phyloP scores from a whole-genome alignment of 2,888 invertebrate genomes.

The Fragum fragum region DNA sequence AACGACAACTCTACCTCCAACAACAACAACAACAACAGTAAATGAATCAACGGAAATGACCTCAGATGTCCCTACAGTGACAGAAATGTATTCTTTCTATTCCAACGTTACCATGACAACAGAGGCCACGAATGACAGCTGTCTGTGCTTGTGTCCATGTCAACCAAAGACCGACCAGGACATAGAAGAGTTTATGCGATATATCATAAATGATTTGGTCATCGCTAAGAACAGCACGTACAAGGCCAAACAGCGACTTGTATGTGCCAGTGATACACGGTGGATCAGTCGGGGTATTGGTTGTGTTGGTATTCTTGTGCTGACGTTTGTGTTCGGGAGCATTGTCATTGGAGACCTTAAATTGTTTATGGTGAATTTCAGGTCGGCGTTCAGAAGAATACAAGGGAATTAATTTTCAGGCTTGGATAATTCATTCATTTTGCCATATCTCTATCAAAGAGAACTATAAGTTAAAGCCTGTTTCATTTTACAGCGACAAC shows the following conservation, averaged over 20 bases:
- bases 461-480: too few species aligned
- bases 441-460: too few species aligned
- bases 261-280: conserved; percentile 44
- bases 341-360: conserved; percentile 44
- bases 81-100: neutral
- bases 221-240: conserved; percentile 31
- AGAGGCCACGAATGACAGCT: neutral
- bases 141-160: conserved; percentile 32
- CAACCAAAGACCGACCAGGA: conserved; percentile 4
- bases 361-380: conserved; percentile 10
- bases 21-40: neutral
- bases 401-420: too few species aligned
- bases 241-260: conserved; percentile 34
- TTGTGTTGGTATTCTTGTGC: conserved; percentile 37
- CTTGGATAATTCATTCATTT: too few species aligned
- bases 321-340: conserved; percentile 50
- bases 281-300: conserved; percentile 50
- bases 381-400: neutral
- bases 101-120: neutral
- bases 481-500: too few species aligned
- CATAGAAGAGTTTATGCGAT: conserved; percentile 9
- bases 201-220: conserved; percentile 19
- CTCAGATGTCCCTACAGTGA: neutral
- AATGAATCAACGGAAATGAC: neutral
- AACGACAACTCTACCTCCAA: neutral